A percentile compares a stretch with the other conserved stretches of the same genome.
These are phyloP conservation scores for Pteria penguin DNA, from an alignment of 2,888 invertebrate species.

Conservation along the genomic window DNA sequence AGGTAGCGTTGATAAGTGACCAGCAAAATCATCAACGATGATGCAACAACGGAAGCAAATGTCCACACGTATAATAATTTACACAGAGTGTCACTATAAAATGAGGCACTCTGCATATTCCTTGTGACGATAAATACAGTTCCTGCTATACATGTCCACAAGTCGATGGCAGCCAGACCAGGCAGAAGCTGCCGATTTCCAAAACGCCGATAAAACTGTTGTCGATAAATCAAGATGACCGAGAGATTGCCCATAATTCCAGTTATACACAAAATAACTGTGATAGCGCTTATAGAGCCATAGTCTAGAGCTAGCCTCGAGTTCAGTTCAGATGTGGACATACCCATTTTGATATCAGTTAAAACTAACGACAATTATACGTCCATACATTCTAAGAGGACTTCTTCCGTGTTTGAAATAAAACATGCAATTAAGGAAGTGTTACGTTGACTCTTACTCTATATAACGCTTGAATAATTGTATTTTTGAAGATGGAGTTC, in stretches of 20 bases:
- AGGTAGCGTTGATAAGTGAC: background rate
- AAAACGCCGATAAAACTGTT: background rate
- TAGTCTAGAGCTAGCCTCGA: background rate
- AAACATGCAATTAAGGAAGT: too few species aligned
- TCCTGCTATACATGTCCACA: background rate
- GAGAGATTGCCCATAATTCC: background rate
- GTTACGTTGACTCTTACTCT: too few species aligned
- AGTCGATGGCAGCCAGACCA: background rate
- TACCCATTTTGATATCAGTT: background rate
- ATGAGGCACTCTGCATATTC: background rate
- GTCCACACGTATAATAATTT: background rate
- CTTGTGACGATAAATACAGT: background rate
- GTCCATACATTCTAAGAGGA: too few species aligned
- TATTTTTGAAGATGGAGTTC: too few species aligned
- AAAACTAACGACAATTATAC: too few species aligned
- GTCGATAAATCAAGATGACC: background rate
- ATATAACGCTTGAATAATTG: too few species aligned
- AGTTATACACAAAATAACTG: background rate
- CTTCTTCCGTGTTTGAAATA: too few species aligned
- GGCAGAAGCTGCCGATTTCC: background rate
- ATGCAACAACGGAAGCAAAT: background rate
- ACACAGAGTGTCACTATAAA: background rate
- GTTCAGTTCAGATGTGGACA: background rate
- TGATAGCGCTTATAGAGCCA: background rate
- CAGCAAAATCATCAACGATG: background rate